Conservation (phyloP, 2,113 vertebrate species). For the Syngnathus scovelli region DNA sequence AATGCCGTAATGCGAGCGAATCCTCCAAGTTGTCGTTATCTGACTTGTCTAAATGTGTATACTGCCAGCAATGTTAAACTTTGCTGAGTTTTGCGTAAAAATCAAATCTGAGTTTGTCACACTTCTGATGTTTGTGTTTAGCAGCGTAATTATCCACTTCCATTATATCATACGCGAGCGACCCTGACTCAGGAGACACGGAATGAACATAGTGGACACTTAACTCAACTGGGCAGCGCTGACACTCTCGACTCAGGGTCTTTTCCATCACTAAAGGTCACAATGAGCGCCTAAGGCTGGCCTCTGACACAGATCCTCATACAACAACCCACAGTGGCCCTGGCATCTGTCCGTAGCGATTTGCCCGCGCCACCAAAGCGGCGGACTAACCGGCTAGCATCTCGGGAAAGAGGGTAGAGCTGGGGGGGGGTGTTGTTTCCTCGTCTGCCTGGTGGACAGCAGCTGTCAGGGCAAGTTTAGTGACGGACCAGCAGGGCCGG, state of each 20-base stretch:
- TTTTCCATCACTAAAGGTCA: constrained; percentile 70
- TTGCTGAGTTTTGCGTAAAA: not conserved
- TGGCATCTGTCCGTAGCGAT: constrained; percentile 75
- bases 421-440: constrained; percentile 8
- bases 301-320: constrained; percentile 68
- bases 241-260: constrained; percentile 43
- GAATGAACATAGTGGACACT: constrained; percentile 22
- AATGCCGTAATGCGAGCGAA: not conserved
- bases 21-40: no score
- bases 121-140: not conserved
- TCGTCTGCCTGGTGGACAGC: constrained; percentile 71
- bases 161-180: constrained; percentile 14
- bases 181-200: constrained; percentile 31
- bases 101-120: not conserved
- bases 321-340: constrained; percentile 57
- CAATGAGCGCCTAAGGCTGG: constrained; percentile 52
- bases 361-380: constrained; percentile 53
- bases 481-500: constrained; percentile 66
- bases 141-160: not conserved
- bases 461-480: constrained; percentile 74
- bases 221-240: constrained; percentile 41
- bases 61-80: not conserved
- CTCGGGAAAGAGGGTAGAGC: constrained; percentile 36
- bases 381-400: constrained; percentile 64
- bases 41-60: not conserved